These are phyloP conservation scores for Macrophya alboannulata DNA, from an alignment of 2,888 invertebrate genomes.

Conservation along the genomic window DNA sequence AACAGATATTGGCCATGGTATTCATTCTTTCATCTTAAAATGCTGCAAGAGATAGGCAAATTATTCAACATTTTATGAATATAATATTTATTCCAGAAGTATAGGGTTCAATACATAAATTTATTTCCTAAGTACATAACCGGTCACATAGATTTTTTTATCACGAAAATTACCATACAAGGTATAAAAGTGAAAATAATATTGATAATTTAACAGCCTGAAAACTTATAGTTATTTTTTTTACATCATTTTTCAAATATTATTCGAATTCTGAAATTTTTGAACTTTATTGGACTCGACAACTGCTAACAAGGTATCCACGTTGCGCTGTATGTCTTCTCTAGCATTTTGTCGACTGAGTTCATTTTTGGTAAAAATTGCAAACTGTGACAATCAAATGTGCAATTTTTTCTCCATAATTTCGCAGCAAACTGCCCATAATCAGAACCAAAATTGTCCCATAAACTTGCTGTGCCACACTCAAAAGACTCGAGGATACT, in stretches of 20 bases:
- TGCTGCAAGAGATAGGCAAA: too few species aligned
- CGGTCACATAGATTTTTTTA: too few species aligned
- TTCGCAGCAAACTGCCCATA: not conserved
- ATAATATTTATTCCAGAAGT: too few species aligned
- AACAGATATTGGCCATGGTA: too few species aligned
- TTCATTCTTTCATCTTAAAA: too few species aligned
- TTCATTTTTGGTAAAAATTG: not conserved
- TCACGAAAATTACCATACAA: too few species aligned
- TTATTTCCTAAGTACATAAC: too few species aligned
- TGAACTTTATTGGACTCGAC: not conserved
- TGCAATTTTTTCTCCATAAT: slow-evolving; percentile 11
- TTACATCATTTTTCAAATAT: not conserved
- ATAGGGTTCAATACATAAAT: too few species aligned
- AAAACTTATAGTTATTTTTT: not conserved
- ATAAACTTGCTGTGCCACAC: slow-evolving; percentile 18
- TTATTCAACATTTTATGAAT: too few species aligned
- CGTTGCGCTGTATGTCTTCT: not conserved
- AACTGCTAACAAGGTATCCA: not conserved
- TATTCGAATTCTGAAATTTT: not conserved
- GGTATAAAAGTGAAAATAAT: too few species aligned
- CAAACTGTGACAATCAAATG: not conserved
- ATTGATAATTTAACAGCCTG: not conserved
- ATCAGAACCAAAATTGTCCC: not conserved
- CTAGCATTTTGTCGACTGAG: not conserved
- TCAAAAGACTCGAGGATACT: not conserved